A percentile compares a stretch with the other conserved stretches of the same genome.
These are phyloP conservation scores for Polymixis lichenea DNA, from an alignment of 2,888 invertebrate species.

Conservation along the genomic window DNA sequence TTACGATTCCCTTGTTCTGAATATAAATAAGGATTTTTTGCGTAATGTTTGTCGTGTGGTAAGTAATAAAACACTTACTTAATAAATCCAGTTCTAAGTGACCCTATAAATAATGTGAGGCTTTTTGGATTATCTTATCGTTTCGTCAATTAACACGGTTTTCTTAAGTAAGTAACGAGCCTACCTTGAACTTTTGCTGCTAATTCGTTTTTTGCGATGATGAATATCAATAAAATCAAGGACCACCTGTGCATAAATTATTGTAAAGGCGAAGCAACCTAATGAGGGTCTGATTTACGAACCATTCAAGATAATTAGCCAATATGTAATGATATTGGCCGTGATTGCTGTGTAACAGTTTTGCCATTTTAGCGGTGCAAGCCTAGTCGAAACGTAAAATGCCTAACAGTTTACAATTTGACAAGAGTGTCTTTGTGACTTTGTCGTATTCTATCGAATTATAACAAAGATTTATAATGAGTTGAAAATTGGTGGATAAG, in stretches of 20 bases:
- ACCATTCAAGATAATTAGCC: neutral
- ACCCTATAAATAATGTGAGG: constrained; percentile 11
- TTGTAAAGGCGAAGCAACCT: neutral
- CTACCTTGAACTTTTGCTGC: constrained; percentile 30
- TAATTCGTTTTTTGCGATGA: constrained; percentile 22
- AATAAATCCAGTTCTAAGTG: constrained; percentile 9
- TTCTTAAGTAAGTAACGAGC: constrained; percentile 4
- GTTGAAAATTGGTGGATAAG: neutral
- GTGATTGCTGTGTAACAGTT: neutral
- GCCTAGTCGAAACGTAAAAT: no score
- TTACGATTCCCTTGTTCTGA: neutral
- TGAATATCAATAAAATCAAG: constrained; percentile 26
- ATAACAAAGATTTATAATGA: neutral
- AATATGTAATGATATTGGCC: neutral
- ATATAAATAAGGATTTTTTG: neutral
- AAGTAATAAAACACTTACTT: neutral
- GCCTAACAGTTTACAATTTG: neutral
- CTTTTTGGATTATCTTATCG: neutral
- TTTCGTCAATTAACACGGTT: constrained; percentile 16
- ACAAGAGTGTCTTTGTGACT: neutral
- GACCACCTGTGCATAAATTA: constrained; percentile 15
- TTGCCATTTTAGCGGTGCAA: no score
- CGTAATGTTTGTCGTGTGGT: neutral
- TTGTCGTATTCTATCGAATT: neutral
- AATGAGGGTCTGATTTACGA: constrained; percentile 11